These are phyloP conservation scores for Malurus cyaneus DNA, from an alignment of 2,113 vertebrate genomes.

Conservation along the genomic window DNA sequence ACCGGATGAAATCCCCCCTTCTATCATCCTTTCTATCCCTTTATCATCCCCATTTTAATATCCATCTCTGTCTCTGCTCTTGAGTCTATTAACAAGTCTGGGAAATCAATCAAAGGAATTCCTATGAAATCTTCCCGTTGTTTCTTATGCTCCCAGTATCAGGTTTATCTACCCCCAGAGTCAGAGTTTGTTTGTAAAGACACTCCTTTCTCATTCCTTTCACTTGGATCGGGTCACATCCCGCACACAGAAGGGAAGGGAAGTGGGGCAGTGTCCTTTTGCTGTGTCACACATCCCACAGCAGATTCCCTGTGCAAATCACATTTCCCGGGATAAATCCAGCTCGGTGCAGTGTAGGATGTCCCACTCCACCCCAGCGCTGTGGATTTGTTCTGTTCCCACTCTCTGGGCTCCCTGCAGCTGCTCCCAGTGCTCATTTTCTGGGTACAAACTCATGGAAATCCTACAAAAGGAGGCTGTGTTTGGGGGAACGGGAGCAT, in stretches of 20 bases:
- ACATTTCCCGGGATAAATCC: rapidly evolving
- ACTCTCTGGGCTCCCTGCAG: rapidly evolving
- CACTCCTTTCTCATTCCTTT: too few species aligned
- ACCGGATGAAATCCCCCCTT: too few species aligned
- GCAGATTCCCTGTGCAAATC: rapidly evolving
- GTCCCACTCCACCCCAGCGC: rapidly evolving
- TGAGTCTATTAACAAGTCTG: too few species aligned
- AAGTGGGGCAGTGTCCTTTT: not conserved
- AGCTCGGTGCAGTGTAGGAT: not conserved
- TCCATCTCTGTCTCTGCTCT: too few species aligned
- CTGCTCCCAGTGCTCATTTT: rapidly evolving
- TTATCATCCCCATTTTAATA: too few species aligned
- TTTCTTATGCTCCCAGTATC: too few species aligned
- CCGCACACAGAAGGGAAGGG: not conserved
- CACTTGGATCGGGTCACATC: too few species aligned
- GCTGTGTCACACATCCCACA: not conserved
- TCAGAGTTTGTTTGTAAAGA: too few species aligned
- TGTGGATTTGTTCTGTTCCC: rapidly evolving
- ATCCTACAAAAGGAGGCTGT: rapidly evolving
- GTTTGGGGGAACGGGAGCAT: rapidly evolving
- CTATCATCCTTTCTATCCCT: too few species aligned
- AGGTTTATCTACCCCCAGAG: too few species aligned
- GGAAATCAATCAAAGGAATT: too few species aligned
- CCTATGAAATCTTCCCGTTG: too few species aligned
- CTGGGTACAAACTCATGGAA: rapidly evolving